Conservation (phyloP, 2,113 vertebrate genomes). For the Tylochromis polylepis region DNA sequence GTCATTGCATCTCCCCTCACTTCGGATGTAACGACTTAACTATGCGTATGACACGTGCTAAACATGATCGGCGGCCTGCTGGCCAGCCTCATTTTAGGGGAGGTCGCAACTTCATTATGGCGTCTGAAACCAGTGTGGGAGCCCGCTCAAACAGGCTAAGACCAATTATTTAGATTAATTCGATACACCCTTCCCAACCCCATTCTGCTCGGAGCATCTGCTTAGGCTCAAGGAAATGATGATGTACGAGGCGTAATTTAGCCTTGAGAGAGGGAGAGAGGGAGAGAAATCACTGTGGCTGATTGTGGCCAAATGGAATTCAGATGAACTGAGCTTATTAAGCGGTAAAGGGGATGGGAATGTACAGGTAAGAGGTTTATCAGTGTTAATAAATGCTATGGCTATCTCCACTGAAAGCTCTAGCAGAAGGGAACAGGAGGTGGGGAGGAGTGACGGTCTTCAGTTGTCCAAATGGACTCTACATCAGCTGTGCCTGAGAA, state of each 20-base stretch:
- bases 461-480: constrained; percentile 2
- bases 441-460: not conserved
- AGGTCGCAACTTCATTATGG: constrained; percentile 52
- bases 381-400: constrained; percentile 36
- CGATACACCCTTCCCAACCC: constrained; percentile 46
- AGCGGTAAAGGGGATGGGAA: constrained; percentile 22
- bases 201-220: constrained; percentile 56
- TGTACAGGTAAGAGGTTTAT: constrained; percentile 43
- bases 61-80: not conserved
- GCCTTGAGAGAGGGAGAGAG: constrained; percentile 18
- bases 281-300: constrained; percentile 20
- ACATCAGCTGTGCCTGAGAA: not conserved
- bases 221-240: constrained; percentile 57
- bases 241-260: constrained; percentile 57
- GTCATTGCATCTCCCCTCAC: not conserved
- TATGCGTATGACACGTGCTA: not conserved
- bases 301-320: constrained; percentile 51
- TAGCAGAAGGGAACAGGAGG: not conserved
- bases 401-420: not conserved
- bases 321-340: constrained; percentile 46
- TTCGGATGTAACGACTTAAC: constrained; percentile 3
- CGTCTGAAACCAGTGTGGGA: constrained; percentile 10
- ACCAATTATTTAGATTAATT: constrained; percentile 71
- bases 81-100: constrained; percentile 12
- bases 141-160: constrained; percentile 40